Evolutionary conservation across 2,888 invertebrate species (phyloP).

Genomic region (Polyommatus icarus): DNA sequence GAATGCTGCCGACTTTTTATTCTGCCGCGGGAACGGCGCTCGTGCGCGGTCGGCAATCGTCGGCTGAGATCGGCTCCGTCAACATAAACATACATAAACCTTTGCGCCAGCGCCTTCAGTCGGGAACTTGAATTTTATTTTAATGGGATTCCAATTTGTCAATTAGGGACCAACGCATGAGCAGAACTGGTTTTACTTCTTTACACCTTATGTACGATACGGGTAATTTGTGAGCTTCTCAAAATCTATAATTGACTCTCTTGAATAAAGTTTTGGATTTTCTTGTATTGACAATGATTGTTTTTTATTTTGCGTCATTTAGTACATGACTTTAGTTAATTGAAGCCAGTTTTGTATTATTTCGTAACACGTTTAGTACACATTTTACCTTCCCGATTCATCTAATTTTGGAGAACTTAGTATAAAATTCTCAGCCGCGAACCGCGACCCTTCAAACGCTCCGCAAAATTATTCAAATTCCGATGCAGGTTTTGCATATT

Average conservation of each 20-base stretch:
- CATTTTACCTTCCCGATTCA: not conserved
- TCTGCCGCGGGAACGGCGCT: constrained; percentile 59
- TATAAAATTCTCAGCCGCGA: not conserved
- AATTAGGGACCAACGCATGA: constrained; percentile 81
- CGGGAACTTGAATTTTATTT: constrained; percentile 79
- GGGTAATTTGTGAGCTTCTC: constrained; percentile 58
- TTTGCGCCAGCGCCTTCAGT: constrained; percentile 62
- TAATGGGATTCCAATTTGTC: constrained; percentile 87
- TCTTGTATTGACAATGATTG: not conserved
- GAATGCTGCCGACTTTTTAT: constrained; percentile 80
- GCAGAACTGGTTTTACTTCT: constrained; percentile 75
- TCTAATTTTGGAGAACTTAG: not conserved
- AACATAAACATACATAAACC: constrained; percentile 45
- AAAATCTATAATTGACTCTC: constrained; percentile 33
- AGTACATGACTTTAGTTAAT: not conserved
- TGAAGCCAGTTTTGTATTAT: not conserved
- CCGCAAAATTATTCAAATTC: not conserved
- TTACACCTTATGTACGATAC: constrained; percentile 68
- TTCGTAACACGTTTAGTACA: not conserved
- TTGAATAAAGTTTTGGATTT: constrained; percentile 4
- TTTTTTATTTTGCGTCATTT: not conserved
- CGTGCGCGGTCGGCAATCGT: constrained; percentile 66
- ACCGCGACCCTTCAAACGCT: not conserved
- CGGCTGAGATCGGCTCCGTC: constrained; percentile 70
- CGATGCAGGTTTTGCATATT: constrained; percentile 19